These are phyloP conservation scores for Ochropleura plecta DNA, from an alignment of 2,888 invertebrate genomes.

Conservation along the genomic window DNA sequence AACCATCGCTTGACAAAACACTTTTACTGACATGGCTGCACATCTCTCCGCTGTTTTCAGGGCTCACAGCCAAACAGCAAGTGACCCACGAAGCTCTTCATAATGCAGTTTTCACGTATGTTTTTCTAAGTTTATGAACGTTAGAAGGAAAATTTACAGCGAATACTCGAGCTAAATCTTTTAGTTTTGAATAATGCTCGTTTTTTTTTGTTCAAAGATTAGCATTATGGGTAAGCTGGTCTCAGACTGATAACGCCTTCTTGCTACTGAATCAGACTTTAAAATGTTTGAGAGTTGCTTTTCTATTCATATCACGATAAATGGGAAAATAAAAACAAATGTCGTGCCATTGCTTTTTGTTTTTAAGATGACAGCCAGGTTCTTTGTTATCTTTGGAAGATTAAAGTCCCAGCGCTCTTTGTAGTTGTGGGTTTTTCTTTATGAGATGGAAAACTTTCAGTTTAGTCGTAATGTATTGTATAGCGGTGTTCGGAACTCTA, in stretches of 20 bases:
- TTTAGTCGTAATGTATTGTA: background rate
- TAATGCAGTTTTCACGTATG: slow-evolving; percentile 78
- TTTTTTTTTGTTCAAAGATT: slow-evolving; percentile 63
- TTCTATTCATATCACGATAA: slow-evolving; percentile 36
- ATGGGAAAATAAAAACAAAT: slow-evolving; percentile 20
- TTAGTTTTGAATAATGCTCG: slow-evolving; percentile 68
- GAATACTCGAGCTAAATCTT: slow-evolving; percentile 70
- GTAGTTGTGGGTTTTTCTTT: background rate
- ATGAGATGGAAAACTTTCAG: background rate
- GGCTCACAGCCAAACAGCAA: slow-evolving; percentile 56
- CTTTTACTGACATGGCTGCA: slow-evolving; percentile 5
- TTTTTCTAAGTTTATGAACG: slow-evolving; percentile 76
- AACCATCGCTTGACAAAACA: background rate
- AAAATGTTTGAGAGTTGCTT: slow-evolving; percentile 35
- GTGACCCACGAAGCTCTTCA: slow-evolving; percentile 70
- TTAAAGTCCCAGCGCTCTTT: background rate
- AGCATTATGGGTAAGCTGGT: slow-evolving; percentile 63
- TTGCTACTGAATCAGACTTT: slow-evolving; percentile 51
- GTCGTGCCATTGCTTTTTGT: background rate
- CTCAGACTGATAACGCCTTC: slow-evolving; percentile 56
- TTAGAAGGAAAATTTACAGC: slow-evolving; percentile 72
- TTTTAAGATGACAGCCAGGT: slow-evolving; percentile 3
- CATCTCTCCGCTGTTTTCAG: slow-evolving; percentile 30
- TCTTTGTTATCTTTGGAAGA: slow-evolving; percentile 1
- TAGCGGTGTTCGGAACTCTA: too few species aligned